Evolutionary conservation across 2,113 vertebrate genomes (phyloP).

Genomic region (Anoura caudifer): DNA sequence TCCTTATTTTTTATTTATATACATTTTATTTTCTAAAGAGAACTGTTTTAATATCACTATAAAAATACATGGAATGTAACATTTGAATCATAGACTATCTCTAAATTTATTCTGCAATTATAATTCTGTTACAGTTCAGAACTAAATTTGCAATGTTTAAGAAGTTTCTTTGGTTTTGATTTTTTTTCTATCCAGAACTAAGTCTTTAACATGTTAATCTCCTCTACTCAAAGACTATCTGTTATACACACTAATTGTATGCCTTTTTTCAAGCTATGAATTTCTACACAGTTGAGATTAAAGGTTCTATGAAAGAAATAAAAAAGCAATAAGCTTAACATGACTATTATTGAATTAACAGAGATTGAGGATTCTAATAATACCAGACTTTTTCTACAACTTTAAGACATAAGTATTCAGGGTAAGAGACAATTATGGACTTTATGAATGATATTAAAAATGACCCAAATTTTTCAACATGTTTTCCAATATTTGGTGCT

Average conservation of each 20-base stretch:
- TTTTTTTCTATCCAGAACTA: not conserved
- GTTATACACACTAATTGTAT: constrained; percentile 4
- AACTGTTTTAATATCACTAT: not conserved
- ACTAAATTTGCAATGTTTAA: constrained; percentile 39
- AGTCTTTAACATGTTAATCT: constrained; percentile 13
- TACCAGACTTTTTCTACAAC: not conserved
- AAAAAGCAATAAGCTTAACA: constrained; percentile 1
- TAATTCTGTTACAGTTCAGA: constrained; percentile 19
- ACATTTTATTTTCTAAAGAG: constrained; percentile 19
- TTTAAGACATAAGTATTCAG: not conserved
- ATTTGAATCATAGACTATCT: not conserved
- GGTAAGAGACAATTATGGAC: not conserved
- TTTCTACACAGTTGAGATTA: constrained; percentile 36
- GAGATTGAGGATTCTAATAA: not conserved
- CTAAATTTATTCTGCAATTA: constrained; percentile 28
- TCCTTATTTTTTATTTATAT: not conserved
- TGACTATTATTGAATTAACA: not conserved
- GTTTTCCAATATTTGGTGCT: not conserved
- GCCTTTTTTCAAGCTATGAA: constrained; percentile 21
- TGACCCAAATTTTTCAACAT: not conserved
- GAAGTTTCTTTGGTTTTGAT: not conserved
- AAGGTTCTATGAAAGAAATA: constrained; percentile 24
- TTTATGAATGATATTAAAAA: constrained; percentile 30
- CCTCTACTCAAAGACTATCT: not conserved
- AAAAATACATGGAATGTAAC: not conserved